Percentiles rank a stretch among this genome's conserved stretches.
Conservation (phyloP, 1,140 invertebrate genomes). For the Drosophila punjabiensis region DNA sequence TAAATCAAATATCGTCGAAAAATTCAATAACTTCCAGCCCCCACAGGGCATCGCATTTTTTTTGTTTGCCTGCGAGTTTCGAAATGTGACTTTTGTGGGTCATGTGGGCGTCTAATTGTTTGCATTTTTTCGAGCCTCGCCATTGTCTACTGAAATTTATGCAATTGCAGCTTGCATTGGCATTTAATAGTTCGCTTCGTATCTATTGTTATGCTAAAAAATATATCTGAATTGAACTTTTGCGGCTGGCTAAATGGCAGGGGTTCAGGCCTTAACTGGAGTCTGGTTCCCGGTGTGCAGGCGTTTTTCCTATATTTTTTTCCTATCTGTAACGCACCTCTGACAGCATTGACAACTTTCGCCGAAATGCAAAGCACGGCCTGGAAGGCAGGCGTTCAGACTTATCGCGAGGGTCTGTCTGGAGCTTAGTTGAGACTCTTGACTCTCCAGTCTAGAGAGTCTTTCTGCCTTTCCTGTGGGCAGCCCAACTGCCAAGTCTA, state of each 20-base stretch:
- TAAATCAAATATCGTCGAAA: slow-evolving; percentile 69
- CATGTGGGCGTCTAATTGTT: slow-evolving; percentile 79
- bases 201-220: slow-evolving; percentile 56
- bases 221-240: slow-evolving; percentile 44
- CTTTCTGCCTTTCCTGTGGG: slow-evolving; percentile 58
- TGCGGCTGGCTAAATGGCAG: slow-evolving; percentile 37
- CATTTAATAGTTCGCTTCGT: slow-evolving; percentile 57
- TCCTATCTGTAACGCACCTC: slow-evolving; percentile 56
- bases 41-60: slow-evolving; percentile 58
- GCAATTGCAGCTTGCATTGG: slow-evolving; percentile 58
- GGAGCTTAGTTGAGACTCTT: slow-evolving; percentile 15
- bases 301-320: slow-evolving; percentile 16
- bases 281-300: slow-evolving; percentile 34
- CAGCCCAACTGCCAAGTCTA: slow-evolving; percentile 53
- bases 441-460: slow-evolving; percentile 4
- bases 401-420: slow-evolving; percentile 63
- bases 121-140: slow-evolving; percentile 48
- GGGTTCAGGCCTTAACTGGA: slow-evolving; percentile 13
- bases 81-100: slow-evolving; percentile 50
- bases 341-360: slow-evolving; percentile 64
- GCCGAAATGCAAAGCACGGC: slow-evolving; percentile 48
- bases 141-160: slow-evolving; percentile 64
- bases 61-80: neutral
- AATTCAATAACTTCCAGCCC: slow-evolving; percentile 54
- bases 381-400: slow-evolving; percentile 18